These are phyloP conservation scores for Steatornis caripensis DNA, from an alignment of 2,113 vertebrate species.

Conservation along the genomic window DNA sequence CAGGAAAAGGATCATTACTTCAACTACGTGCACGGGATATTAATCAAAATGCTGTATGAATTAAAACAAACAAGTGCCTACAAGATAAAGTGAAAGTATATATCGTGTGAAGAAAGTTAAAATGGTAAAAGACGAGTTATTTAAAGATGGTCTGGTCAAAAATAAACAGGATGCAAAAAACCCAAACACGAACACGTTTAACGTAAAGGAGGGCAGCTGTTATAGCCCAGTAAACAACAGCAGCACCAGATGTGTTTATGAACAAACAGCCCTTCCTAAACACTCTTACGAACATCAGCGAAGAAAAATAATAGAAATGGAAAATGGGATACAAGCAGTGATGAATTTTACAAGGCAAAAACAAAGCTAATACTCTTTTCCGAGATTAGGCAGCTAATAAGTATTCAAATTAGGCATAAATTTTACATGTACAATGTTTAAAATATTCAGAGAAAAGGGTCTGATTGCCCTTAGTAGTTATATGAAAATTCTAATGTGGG, in stretches of 20 bases:
- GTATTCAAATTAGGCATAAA: slow-evolving; percentile 99
- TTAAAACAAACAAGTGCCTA: not conserved
- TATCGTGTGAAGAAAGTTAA: not conserved
- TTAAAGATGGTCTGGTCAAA: slow-evolving; percentile 66
- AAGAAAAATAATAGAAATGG: slow-evolving; percentile 73
- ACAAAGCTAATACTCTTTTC: slow-evolving; percentile 89
- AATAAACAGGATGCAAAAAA: slow-evolving; percentile 75
- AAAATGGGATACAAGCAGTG: slow-evolving; percentile 76
- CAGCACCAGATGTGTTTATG: slow-evolving; percentile 79
- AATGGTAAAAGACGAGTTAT: slow-evolving; percentile 26
- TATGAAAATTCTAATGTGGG: slow-evolving; percentile 91
- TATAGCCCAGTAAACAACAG: slow-evolving; percentile 78
- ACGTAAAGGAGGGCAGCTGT: slow-evolving; percentile 70
- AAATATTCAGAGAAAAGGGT: slow-evolving; percentile 98
- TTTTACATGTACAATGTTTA: slow-evolving; percentile 98
- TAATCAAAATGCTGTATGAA: slow-evolving; percentile 16
- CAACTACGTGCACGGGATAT: slow-evolving; percentile 1
- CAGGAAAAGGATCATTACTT: slow-evolving; percentile 28
- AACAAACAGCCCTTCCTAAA: slow-evolving; percentile 81
- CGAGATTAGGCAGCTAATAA: slow-evolving; percentile 96
- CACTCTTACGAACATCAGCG: slow-evolving; percentile 61
- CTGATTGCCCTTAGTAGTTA: slow-evolving; percentile 94
- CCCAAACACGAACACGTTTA: slow-evolving; percentile 62
- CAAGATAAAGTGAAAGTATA: not conserved
- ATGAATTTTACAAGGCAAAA: slow-evolving; percentile 91